phyloP scores from a whole-genome alignment of 2,888 invertebrate genomes.

The Drosophila diplacantha region DNA sequence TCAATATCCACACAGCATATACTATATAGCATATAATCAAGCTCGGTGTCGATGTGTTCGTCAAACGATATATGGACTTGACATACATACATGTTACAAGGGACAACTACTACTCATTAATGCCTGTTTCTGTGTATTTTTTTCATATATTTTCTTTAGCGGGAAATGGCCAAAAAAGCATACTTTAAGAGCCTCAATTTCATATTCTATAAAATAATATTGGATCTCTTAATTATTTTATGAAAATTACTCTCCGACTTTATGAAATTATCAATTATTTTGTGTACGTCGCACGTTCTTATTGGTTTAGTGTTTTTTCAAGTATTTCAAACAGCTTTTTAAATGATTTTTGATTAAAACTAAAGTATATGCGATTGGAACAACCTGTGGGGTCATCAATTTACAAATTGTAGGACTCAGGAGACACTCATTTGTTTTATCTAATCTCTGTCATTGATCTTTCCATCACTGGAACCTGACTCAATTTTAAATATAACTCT shows the following conservation, averaged over 20 bases:
- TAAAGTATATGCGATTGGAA: not conserved
- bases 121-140: constrained; percentile 41
- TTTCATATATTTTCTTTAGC: constrained; percentile 1
- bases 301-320: constrained; percentile 13
- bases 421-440: not conserved
- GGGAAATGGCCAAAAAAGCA: constrained; percentile 6
- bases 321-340: constrained; percentile 12
- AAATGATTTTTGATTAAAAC: constrained; percentile 2
- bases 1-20: constrained; percentile 40
- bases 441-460: constrained; percentile 1
- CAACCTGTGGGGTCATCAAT: constrained; percentile 1
- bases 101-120: constrained; percentile 10
- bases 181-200: constrained; percentile 1
- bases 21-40: constrained; percentile 35
- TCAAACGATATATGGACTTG: constrained; percentile 34
- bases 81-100: constrained; percentile 36
- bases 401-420: not conserved
- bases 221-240: constrained; percentile 12
- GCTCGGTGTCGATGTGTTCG: constrained; percentile 42
- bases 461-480: not conserved
- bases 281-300: constrained; percentile 26
- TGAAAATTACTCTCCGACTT: not conserved
- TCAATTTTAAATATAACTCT: not conserved
- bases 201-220: constrained; percentile 8
- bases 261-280: constrained; percentile 7